Conservation (phyloP, 2,113 vertebrate species). For the Paratilapia polleni region DNA sequence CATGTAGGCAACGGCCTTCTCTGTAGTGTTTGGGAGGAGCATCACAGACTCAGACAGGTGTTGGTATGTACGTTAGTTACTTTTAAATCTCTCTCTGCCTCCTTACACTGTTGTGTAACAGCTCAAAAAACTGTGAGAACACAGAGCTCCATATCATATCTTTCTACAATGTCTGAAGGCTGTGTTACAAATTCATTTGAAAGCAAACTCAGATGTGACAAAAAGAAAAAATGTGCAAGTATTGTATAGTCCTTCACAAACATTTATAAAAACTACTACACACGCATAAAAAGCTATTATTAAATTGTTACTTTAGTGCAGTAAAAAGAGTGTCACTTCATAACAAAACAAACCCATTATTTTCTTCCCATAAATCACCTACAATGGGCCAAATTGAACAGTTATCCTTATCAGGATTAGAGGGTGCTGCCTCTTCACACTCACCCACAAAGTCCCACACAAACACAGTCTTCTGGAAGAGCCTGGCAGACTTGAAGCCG, state of each 20-base stretch:
- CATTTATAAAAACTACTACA: neutral
- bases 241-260: neutral
- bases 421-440: slow-evolving; percentile 5
- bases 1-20: slow-evolving; percentile 62
- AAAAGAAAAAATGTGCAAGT: neutral
- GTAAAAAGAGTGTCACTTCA: neutral
- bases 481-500: slow-evolving; percentile 89
- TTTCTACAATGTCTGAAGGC: neutral
- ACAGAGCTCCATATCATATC: too few species aligned
- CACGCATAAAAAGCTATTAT: neutral
- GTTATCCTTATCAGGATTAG: neutral
- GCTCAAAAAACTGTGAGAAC: neutral
- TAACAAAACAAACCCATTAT: neutral
- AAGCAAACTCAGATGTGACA: neutral
- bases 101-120: neutral
- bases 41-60: neutral
- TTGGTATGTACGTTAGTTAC: neutral
- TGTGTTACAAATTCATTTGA: neutral
- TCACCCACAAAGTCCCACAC: slow-evolving; percentile 97
- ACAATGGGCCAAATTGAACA: neutral
- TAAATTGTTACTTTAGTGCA: neutral
- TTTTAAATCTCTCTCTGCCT: neutral
- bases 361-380: neutral
- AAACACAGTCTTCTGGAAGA: slow-evolving; percentile 95
- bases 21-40: slow-evolving; percentile 40